Evolutionary conservation across 1,140 invertebrate genomes (phyloP), one percentile per base, ranked within the genome.

Genomic region (Brachionus sp.): DNA sequence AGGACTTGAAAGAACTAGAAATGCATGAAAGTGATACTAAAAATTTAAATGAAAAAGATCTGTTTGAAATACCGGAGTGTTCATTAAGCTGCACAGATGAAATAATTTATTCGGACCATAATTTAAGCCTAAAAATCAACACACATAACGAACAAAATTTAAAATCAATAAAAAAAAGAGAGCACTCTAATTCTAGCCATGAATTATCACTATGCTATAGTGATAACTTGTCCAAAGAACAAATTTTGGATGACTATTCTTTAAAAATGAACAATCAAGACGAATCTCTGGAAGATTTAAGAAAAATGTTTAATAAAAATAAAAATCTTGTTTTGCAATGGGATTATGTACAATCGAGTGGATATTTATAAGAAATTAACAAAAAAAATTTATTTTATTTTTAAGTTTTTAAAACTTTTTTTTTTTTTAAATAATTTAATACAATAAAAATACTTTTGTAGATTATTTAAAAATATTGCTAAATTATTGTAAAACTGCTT

Each of bases 321-420:
- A 2, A 10, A 42, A 66, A 80, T 62, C 16, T 80, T 3, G 39
- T 66, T 19, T n/a, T 80, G n/a, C 53, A 62, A 35, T 80, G 77
- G 77, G 77, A 80, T 62, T 62, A 80, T 80, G 50, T 80, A 0
- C 77, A 80, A 44, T 62, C 77, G 29, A 80, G 77, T 62, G 77
- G 50, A 62, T 80, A 80, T 62, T 80, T 80, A 66, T 80, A 64
- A n/a, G n/a, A 39, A 29, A 33, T 66, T 66, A 66, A 5, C n/a
- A n/a, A n/a, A n/a, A n/a, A n/a, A n/a, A n/a, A n/a, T n/a, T n/a
- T n/a, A n/a, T n/a, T n/a, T n/a, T n/a, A n/a, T n/a, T n/a, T n/a
- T n/a, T n/a, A n/a, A n/a, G n/a, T n/a, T n/a, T n/a, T n/a, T n/a
- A n/a, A n/a, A n/a, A n/a, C n/a, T n/a, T n/a, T n/a, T n/a, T n/a